Conservation (phyloP, 2,113 vertebrate species). For the Odobenus rosmarus region DNA sequence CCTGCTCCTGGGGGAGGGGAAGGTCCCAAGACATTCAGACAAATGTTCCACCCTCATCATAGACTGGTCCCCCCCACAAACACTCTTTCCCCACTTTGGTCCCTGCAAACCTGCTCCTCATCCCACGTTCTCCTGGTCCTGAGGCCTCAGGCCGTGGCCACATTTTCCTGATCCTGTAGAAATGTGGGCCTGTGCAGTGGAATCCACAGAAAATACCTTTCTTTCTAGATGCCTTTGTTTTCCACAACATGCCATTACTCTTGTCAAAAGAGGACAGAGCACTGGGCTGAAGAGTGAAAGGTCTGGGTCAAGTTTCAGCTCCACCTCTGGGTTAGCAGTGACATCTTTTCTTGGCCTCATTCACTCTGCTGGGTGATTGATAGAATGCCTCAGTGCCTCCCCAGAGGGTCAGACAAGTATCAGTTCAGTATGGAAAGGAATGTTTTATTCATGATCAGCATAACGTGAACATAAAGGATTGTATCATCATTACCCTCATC, state of each 20-base stretch:
- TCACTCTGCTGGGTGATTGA: neutral
- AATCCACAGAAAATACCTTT: neutral
- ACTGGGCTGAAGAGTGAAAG: neutral
- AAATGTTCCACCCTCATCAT: neutral
- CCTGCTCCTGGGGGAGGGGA: too few relatives aligned
- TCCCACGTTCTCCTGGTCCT: neutral
- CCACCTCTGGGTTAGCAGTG: neutral
- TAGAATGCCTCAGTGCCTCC: neutral
- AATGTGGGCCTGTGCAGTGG: neutral
- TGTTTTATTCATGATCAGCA: neutral
- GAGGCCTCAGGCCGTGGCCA: neutral
- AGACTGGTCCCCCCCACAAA: neutral
- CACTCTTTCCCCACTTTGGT: neutral
- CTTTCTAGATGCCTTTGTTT: neutral
- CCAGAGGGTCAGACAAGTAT: neutral
- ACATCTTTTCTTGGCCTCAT: neutral
- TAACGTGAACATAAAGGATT: neutral
- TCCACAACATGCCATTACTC: neutral
- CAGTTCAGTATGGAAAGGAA: neutral
- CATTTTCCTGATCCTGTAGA: neutral
- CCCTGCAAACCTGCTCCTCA: neutral
- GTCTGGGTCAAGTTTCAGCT: neutral
- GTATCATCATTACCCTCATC: neutral
- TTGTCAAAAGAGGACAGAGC: neutral
- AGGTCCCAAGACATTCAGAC: neutral